Base-by-base conservation (phyloP, 1,140 invertebrate species). In the Drosophila pallidifrons region DNA sequence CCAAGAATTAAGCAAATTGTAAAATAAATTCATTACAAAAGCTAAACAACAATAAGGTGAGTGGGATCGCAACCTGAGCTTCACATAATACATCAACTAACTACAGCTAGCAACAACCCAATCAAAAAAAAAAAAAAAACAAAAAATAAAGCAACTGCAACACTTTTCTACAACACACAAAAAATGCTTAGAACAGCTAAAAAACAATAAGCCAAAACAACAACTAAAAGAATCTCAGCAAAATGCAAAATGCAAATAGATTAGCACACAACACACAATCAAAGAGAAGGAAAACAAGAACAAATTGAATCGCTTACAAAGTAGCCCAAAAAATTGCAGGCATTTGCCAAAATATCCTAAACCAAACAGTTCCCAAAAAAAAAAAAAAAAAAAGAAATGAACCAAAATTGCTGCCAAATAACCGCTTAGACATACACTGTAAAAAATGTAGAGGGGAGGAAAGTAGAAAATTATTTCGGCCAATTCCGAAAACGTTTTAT, bases 231-330 rank as follows among this genome's bases (percentile, higher is more conserved):
- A 32, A 70, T 54, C 11, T 20, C 13, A 45, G n/a, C 45, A 46
- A 46, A 78, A 87, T 88, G 83, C 82, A 80, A 72, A 82, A 69
- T 52, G 58, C 83, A 88, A 87, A 87, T 87, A 87, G 82, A 87
- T 87, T 87, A 88, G 76, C 72, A 54, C 61, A 46, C 60, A 65
- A 38, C 54, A 60, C 66, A 55, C 10, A 28, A 64, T 16, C 28
- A 28, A 35, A 25, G 13, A 15, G 32, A 38, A 64, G 59, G 16
- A 70, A 70, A 71, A 60, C 20, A 20, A 45, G 20, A n/a, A 47
- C n/a, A 67, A 57, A 67, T 47, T 43, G 15, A 67, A 57, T 55
- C 41, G 76, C 80, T 79, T 70, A 64, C 67, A 60, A 66, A 60
- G 16, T 60, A 41, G 25, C 45, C 35, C 20, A 25, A 52, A 61